Percentiles rank a stretch among this genome's conserved stretches.
Conservation (phyloP, 2,113 vertebrate genomes). For the Apteryx owenii region DNA sequence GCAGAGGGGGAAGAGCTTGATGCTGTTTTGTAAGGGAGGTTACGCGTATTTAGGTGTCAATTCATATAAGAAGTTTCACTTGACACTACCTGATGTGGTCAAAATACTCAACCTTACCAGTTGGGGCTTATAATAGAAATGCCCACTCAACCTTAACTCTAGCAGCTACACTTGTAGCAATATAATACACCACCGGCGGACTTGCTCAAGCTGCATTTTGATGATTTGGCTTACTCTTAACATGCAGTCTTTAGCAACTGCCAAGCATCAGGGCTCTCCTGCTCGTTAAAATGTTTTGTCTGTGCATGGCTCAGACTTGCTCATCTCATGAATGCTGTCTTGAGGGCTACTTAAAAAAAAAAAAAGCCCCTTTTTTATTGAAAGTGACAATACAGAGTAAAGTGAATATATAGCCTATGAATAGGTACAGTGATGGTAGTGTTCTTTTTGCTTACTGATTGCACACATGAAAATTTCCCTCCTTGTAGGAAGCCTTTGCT, state of each 20-base stretch:
- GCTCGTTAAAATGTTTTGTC: constrained; percentile 27
- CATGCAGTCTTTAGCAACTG: not conserved
- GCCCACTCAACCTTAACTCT: constrained; percentile 40
- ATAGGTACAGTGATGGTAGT: not conserved
- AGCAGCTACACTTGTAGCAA: not conserved
- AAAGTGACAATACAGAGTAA: not conserved
- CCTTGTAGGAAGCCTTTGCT: not conserved
- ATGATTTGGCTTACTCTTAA: constrained; percentile 20
- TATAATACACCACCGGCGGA: constrained; percentile 16
- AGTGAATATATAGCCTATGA: constrained; percentile 1
- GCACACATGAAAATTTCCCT: not conserved
- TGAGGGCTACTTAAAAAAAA: constrained; percentile 50
- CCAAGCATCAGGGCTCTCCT: constrained; percentile 29
- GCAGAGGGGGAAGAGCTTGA: not conserved
- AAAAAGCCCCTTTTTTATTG: not conserved
- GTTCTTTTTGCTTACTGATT: constrained; percentile 51
- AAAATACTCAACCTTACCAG: constrained; percentile 39
- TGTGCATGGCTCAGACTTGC: constrained; percentile 25
- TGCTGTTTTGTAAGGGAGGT: not conserved
- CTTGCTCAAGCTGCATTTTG: constrained; percentile 40
- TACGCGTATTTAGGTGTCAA: not conserved
- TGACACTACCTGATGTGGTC: constrained; percentile 20
- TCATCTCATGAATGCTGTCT: not conserved
- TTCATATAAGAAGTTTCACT: constrained; percentile 38
- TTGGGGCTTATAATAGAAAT: constrained; percentile 42